These are phyloP conservation scores for Regulus satrapa DNA, from an alignment of 2,113 vertebrate species.

Conservation along the genomic window DNA sequence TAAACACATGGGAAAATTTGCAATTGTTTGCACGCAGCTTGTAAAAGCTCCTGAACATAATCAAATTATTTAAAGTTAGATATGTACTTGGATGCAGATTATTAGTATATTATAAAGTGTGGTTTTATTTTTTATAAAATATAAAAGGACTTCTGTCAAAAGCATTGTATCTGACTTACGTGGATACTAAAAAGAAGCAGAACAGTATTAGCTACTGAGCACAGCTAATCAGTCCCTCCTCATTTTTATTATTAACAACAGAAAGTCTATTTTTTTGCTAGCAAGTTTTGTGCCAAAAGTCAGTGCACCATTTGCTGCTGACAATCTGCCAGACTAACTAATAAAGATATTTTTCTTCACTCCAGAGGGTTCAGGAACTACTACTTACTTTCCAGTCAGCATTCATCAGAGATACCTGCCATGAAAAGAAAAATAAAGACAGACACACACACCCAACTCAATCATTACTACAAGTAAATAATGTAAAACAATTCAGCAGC, in stretches of 20 bases:
- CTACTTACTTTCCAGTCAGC: constrained; percentile 32
- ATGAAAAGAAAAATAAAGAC: neutral
- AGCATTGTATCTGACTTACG: neutral
- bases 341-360: neutral
- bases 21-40: neutral
- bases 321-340: constrained; percentile 19
- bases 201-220: neutral
- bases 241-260: neutral
- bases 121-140: neutral
- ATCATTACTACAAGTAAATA: neutral
- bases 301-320: constrained; percentile 49
- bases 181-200: neutral
- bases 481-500: neutral
- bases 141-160: neutral
- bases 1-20: neutral
- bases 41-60: neutral
- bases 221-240: neutral
- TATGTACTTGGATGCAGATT: neutral
- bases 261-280: neutral
- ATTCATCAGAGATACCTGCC: neutral
- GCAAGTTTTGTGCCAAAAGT: constrained; percentile 35
- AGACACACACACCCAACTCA: neutral
- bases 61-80: neutral
- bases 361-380: constrained; percentile 51
- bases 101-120: neutral